phyloP scores from a whole-genome alignment of 1,140 invertebrate genomes.

The Trachelipus rathkii region DNA sequence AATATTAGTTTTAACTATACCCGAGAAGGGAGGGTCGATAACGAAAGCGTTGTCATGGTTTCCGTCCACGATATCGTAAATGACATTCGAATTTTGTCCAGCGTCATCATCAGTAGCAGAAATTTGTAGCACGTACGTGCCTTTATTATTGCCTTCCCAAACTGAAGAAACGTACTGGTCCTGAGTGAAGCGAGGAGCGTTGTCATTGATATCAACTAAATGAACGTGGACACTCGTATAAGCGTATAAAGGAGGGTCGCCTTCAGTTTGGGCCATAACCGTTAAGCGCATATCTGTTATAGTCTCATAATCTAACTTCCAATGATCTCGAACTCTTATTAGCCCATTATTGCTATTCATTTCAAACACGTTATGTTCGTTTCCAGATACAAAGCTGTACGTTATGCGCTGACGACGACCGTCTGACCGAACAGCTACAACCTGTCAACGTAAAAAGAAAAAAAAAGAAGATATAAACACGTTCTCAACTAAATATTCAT shows the following conservation, averaged over 20 bases:
- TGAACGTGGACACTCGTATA: constrained; percentile 74
- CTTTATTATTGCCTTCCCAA: constrained; percentile 83
- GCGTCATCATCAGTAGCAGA: constrained; percentile 81
- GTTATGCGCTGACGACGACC: constrained; percentile 71
- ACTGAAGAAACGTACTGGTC: constrained; percentile 80
- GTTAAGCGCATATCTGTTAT: constrained; percentile 57
- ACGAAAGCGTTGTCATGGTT: constrained; percentile 93
- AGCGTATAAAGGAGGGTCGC: constrained; percentile 60
- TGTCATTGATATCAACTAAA: constrained; percentile 84
- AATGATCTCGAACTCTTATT: constrained; percentile 71
- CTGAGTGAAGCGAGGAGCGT: constrained; percentile 84
- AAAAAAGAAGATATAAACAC: too few relatives aligned
- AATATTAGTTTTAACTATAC: constrained; percentile 88
- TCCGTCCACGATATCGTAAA: constrained; percentile 92
- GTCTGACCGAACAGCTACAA: constrained; percentile 77
- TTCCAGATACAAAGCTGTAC: constrained; percentile 82
- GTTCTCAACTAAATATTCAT: too few relatives aligned
- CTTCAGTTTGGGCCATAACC: constrained; percentile 51
- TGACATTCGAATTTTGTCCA: constrained; percentile 73
- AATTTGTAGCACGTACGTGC: constrained; percentile 73
- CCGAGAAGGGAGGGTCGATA: constrained; percentile 86
- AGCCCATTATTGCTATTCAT: constrained; percentile 72
- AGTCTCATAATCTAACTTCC: constrained; percentile 74
- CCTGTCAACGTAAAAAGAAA: constrained; percentile 43
- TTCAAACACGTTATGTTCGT: constrained; percentile 76